These are phyloP conservation scores for Phaenicophaeus curvirostris DNA, from an alignment of 2,797 vertebrate genomes.

Conservation along the genomic window DNA sequence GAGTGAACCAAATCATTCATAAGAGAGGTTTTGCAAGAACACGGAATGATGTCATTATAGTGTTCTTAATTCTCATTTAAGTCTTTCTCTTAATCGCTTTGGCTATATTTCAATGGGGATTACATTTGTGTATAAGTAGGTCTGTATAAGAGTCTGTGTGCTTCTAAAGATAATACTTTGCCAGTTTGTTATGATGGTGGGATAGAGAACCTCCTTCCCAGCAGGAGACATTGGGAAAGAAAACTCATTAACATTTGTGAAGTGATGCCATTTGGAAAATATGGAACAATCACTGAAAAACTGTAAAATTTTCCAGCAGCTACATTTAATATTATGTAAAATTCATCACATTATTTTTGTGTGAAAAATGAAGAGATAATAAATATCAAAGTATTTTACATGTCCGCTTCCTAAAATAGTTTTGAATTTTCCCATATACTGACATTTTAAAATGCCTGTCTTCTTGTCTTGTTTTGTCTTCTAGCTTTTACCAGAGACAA, in stretches of 20 bases:
- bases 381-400: background rate
- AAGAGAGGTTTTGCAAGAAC: background rate
- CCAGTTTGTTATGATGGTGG: background rate
- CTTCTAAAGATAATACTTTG: background rate
- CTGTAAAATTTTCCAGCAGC: background rate
- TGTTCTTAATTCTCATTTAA: background rate
- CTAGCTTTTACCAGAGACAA: background rate
- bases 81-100: background rate
- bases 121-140: background rate
- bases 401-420: background rate
- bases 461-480: background rate
- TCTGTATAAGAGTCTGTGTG: background rate
- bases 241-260: background rate
- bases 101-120: background rate
- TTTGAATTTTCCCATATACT: background rate
- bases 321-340: background rate
- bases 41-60: background rate
- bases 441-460: background rate
- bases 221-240: background rate
- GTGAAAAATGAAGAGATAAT: background rate
- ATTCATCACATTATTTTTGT: background rate
- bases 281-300: background rate
- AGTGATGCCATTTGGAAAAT: background rate
- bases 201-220: background rate
- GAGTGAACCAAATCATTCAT: background rate